phyloP scores from a whole-genome alignment of 2,888 invertebrate genomes.

The Mycalesis mineus region DNA sequence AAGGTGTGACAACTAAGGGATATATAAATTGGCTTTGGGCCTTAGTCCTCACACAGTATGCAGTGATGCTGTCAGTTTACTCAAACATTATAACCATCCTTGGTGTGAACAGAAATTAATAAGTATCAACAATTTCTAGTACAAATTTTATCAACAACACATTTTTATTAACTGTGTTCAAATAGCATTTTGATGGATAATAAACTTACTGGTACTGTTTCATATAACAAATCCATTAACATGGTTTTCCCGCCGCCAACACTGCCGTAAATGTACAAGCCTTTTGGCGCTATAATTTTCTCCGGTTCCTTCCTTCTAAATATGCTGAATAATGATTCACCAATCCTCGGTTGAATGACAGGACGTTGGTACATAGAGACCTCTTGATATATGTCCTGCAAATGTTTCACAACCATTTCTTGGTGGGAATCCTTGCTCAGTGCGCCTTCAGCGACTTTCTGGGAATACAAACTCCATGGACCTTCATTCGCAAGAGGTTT shows the following conservation, averaged over 20 bases:
- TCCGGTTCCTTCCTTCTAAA: constrained; percentile 57
- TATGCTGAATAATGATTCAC: constrained; percentile 52
- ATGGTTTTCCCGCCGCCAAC: constrained; percentile 99
- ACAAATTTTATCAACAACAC: too few relatives aligned
- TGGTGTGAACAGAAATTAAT: too few relatives aligned
- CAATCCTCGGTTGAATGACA: constrained; percentile 34
- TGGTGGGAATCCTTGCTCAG: constrained; percentile 85
- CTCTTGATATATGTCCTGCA: constrained; percentile 84
- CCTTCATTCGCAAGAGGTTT: constrained; percentile 42
- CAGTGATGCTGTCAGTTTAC: too few relatives aligned
- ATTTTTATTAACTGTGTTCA: too few relatives aligned
- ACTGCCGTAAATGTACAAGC: constrained; percentile 92
- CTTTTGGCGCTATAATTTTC: constrained; percentile 81
- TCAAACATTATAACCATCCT: too few relatives aligned
- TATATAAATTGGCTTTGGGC: too few relatives aligned
- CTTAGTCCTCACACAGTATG: too few relatives aligned
- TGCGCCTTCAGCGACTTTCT: constrained; percentile 79
- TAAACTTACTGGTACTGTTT: constrained; percentile 68
- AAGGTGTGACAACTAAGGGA: too few relatives aligned
- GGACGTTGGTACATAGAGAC: constrained; percentile 78
- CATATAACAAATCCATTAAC: constrained; percentile 98
- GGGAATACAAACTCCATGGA: constrained; percentile 76
- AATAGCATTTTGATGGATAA: not conserved
- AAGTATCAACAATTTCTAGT: too few relatives aligned
- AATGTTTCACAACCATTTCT: constrained; percentile 80